Conservation (phyloP, 2,888 invertebrate genomes). For the Lingula anatina region DNA sequence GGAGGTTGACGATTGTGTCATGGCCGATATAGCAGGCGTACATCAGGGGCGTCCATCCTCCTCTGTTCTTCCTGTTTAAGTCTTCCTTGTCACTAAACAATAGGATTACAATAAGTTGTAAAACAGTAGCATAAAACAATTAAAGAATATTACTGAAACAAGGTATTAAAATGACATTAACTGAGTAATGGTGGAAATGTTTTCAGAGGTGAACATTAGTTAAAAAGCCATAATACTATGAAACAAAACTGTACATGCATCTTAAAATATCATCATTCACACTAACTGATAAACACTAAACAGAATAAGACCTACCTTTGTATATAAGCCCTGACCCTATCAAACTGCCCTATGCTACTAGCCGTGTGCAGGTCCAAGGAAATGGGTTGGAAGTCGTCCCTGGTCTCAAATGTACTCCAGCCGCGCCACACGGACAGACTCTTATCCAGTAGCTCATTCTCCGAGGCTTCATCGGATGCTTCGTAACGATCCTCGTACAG, state of each 20-base stretch:
- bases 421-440: conserved; percentile 49
- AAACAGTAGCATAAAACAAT: no score
- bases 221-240: no score
- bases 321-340: conserved; percentile 39
- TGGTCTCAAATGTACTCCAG: conserved; percentile 20
- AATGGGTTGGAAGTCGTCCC: conserved; percentile 42
- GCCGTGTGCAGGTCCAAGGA: conserved; percentile 48
- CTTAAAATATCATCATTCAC: no score
- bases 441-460: conserved; percentile 45
- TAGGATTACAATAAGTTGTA: no score
- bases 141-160: no score
- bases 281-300: no score
- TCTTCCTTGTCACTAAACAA: conserved; percentile 28
- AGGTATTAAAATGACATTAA: no score
- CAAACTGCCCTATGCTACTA: conserved; percentile 48
- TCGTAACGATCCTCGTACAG: conserved; percentile 15
- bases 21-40: conserved; percentile 54
- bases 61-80: conserved; percentile 45
- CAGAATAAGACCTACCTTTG: conserved; percentile 26
- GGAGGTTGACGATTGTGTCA: conserved; percentile 45
- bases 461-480: conserved; percentile 48
- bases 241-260: no score
- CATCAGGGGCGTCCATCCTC: conserved; percentile 55
- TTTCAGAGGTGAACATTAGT: no score
- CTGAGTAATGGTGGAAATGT: no score